phyloP scores from a whole-genome alignment of 2,113 vertebrate species.

The Brachionichthys hirsutus region DNA sequence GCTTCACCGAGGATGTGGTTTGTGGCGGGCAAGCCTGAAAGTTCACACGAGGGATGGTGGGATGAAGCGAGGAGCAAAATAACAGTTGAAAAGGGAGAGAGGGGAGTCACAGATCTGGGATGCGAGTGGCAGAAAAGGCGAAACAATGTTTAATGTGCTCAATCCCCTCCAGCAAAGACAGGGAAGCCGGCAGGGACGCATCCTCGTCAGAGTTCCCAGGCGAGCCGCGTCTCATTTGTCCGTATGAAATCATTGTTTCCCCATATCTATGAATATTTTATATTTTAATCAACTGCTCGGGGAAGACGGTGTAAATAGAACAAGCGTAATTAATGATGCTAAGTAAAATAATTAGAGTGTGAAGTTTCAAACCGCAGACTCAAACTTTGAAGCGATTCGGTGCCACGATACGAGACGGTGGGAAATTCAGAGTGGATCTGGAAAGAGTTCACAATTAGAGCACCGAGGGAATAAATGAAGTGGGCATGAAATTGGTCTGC shows the following conservation, averaged over 20 bases:
- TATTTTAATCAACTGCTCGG: slow-evolving; percentile 22
- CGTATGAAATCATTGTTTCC: slow-evolving; percentile 9
- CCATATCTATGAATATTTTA: slow-evolving; percentile 29
- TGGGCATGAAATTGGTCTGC: slow-evolving; percentile 58
- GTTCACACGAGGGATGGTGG: slow-evolving; percentile 32
- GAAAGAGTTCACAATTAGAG: slow-evolving; percentile 63
- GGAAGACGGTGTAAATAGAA: slow-evolving; percentile 30
- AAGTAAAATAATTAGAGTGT: slow-evolving; percentile 41
- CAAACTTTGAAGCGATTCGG: slow-evolving; percentile 33
- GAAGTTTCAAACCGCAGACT: slow-evolving; percentile 35
- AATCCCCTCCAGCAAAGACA: too few relatives aligned
- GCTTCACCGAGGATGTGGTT: slow-evolving; percentile 39
- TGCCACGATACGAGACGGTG: slow-evolving; percentile 23
- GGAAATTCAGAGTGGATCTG: slow-evolving; percentile 51
- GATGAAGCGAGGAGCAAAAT: slow-evolving; percentile 23
- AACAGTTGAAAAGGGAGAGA: slow-evolving; percentile 6
- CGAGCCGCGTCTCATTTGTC: slow-evolving; percentile 23
- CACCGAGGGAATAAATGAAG: slow-evolving; percentile 55
- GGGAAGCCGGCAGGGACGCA: too few relatives aligned
- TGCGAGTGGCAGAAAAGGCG: slow-evolving; percentile 6
- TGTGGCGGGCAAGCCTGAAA: slow-evolving; percentile 22
- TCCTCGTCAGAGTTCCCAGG: too few relatives aligned
- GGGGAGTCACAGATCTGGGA: neutral
- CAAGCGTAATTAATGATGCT: slow-evolving; percentile 21
- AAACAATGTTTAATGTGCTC: neutral